A percentile compares a stretch with the other conserved stretches of the same genome.
These are phyloP conservation scores for Crotalus helleri DNA, from an alignment of 2,113 vertebrate genomes.

Conservation along the genomic window DNA sequence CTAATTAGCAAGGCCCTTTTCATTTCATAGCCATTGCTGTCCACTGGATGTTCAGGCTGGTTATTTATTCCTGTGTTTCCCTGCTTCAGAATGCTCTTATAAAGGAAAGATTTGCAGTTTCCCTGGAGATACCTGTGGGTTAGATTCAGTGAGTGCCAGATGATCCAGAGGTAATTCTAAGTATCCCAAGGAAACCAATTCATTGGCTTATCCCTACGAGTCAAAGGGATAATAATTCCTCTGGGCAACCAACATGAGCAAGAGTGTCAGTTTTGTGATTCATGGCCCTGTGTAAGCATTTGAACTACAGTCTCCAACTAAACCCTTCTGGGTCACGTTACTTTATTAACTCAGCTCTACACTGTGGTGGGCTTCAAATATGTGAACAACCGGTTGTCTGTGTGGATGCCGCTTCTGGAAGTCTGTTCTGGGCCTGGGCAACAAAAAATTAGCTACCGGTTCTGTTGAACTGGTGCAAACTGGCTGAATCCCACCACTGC, in stretches of 20 bases:
- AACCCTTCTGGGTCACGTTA: background rate
- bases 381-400: too few relatives aligned
- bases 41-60: background rate
- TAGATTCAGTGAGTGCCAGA: background rate
- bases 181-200: background rate
- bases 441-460: too few relatives aligned
- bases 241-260: background rate
- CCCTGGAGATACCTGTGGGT: background rate
- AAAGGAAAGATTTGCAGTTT: background rate
- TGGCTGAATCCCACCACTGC: too few relatives aligned
- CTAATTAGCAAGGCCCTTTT: background rate
- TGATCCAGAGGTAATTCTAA: background rate
- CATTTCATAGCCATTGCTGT: background rate
- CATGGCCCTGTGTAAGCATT: background rate
- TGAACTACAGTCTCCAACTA: background rate
- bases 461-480: too few relatives aligned
- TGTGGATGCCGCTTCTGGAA: too few relatives aligned
- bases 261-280: background rate
- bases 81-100: background rate
- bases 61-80: conserved; percentile 11
- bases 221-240: background rate
- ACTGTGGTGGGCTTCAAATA: too few relatives aligned
- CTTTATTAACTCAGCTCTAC: background rate
- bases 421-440: too few relatives aligned
- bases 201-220: background rate